Evolutionary conservation across 1,140 invertebrate species (phyloP).

Genomic region (Solenopsis fugax): DNA sequence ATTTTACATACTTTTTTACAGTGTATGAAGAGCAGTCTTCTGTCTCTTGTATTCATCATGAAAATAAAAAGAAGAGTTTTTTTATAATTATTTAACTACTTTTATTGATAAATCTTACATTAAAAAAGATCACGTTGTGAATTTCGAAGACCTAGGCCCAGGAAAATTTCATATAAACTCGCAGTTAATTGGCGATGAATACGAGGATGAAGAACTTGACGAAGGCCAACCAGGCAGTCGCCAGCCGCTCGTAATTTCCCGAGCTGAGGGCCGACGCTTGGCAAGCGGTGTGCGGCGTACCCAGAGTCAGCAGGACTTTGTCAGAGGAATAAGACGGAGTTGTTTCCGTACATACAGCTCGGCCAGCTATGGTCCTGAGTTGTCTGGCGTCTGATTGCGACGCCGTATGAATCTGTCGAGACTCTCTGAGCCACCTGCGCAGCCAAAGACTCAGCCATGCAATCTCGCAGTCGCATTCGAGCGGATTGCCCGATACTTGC

Average conservation of each 20-base stretch:
- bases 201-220: constrained; percentile 78
- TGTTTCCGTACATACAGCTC: constrained; percentile 85
- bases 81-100: constrained; percentile 41
- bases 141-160: constrained; percentile 39
- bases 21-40: too few species aligned
- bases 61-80: neutral
- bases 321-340: constrained; percentile 85
- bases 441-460: constrained; percentile 96
- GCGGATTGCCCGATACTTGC: constrained; percentile 93
- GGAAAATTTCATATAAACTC: constrained; percentile 1
- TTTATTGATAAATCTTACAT: constrained; percentile 70
- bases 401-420: constrained; percentile 90
- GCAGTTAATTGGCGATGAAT: constrained; percentile 77
- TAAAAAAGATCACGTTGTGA: constrained; percentile 51
- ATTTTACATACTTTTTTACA: too few species aligned
- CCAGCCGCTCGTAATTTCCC: constrained; percentile 81
- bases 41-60: neutral
- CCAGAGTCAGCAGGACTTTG: constrained; percentile 84
- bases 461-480: constrained; percentile 94
- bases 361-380: constrained; percentile 83
- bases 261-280: constrained; percentile 87
- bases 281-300: constrained; percentile 87
- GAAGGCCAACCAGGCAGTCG: constrained; percentile 78
- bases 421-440: constrained; percentile 93
- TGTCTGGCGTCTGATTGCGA: constrained; percentile 86